These are phyloP conservation scores for Perognathus longimembris DNA, from an alignment of 2,113 vertebrate species.

Conservation along the genomic window DNA sequence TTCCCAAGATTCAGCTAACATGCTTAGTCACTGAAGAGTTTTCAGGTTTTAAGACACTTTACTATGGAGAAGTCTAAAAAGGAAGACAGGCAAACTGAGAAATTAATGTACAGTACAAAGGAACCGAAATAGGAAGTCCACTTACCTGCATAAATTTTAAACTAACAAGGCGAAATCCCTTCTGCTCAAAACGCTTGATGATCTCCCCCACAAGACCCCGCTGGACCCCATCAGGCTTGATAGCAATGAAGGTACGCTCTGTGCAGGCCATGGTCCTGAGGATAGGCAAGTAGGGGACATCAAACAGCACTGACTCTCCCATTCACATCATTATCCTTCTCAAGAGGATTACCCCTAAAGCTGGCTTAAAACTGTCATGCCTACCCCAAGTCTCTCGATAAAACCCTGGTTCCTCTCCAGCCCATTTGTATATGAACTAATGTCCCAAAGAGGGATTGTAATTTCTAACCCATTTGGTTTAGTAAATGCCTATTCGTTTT, in stretches of 20 bases:
- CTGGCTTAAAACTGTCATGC: conserved; percentile 37
- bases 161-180: conserved; percentile 91
- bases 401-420: background rate
- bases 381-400: conserved; percentile 18
- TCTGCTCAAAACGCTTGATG: conserved; percentile 92
- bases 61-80: background rate
- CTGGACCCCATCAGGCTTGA: conserved; percentile 96
- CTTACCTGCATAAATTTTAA: conserved; percentile 90
- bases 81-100: background rate
- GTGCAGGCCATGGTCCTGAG: conserved; percentile 83
- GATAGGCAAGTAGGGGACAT: background rate
- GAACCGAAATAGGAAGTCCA: background rate
- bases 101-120: background rate
- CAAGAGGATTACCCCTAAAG: conserved; percentile 62
- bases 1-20: background rate
- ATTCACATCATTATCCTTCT: conserved; percentile 40
- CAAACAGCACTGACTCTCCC: background rate
- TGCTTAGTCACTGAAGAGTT: background rate
- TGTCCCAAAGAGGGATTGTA: background rate
- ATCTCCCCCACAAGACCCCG: conserved; percentile 92
- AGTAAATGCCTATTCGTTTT: background rate
- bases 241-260: conserved; percentile 93
- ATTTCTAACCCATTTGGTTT: conserved; percentile 23
- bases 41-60: background rate
- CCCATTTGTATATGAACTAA: background rate